Percentiles rank a stretch among this genome's conserved stretches.
Evolutionary conservation across 2,113 vertebrate species (phyloP).

Genomic region (Psittacula cyanocephala): DNA sequence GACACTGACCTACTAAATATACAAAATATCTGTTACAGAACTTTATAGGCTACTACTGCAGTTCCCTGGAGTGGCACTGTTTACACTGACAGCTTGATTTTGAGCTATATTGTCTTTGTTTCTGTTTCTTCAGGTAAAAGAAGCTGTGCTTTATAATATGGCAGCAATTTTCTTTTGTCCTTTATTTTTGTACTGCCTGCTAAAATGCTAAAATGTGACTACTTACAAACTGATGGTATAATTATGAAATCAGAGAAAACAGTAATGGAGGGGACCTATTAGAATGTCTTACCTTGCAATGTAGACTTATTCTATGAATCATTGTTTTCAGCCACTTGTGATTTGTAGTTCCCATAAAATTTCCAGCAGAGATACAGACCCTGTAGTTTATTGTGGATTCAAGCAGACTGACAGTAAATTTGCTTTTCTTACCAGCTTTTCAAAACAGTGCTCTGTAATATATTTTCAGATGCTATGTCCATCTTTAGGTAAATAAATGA

Average conservation of each 20-base stretch:
- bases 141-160: not conserved
- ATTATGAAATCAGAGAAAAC: conserved; percentile 24
- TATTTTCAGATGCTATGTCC: not conserved
- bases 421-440: not conserved
- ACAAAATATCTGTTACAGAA: not conserved
- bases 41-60: not conserved
- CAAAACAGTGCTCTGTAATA: not conserved
- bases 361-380: not conserved
- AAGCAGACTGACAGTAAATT: not conserved
- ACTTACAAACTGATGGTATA: not conserved
- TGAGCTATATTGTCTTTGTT: not conserved
- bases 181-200: not conserved
- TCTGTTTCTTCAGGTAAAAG: not conserved
- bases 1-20: not conserved
- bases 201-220: not conserved
- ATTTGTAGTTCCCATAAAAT: not conserved
- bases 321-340: conserved; percentile 1
- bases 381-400: not conserved
- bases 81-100: not conserved
- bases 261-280: not conserved
- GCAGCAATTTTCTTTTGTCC: not conserved
- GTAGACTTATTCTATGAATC: not conserved
- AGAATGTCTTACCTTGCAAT: not conserved
- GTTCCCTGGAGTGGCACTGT: not conserved
- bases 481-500: not conserved